These are phyloP conservation scores for Saccostrea cuccullata DNA, from an alignment of 1,140 invertebrate species.

Conservation along the genomic window DNA sequence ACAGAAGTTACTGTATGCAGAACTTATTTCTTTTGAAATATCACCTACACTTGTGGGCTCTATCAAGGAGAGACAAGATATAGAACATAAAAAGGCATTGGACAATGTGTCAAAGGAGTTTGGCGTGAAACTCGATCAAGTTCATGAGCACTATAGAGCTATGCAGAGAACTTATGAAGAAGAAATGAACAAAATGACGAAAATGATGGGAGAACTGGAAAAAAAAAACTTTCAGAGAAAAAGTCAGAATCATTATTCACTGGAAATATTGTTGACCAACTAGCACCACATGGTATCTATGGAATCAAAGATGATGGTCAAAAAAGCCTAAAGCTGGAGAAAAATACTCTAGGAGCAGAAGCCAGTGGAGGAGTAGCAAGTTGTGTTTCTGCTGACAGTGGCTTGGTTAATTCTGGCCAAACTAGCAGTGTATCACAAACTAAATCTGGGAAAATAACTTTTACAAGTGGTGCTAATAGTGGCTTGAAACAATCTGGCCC, in stretches of 20 bases:
- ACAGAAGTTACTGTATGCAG: neutral
- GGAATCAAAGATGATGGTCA: neutral
- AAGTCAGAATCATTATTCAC: neutral
- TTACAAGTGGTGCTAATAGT: too few relatives aligned
- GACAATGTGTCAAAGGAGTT: neutral
- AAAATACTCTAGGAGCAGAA: neutral
- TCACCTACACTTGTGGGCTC: neutral
- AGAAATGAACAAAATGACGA: too few relatives aligned
- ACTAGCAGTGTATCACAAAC: too few relatives aligned
- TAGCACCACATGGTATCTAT: conserved; percentile 8
- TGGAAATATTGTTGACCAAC: neutral
- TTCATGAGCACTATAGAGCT: neutral
- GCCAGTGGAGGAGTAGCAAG: neutral
- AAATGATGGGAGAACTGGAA: too few relatives aligned
- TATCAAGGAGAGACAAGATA: neutral
- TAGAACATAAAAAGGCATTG: neutral
- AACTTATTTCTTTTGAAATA: neutral
- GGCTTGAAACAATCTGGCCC: too few relatives aligned
- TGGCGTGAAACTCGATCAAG: neutral
- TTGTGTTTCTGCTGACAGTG: conserved; percentile 8
- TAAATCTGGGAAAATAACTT: too few relatives aligned
- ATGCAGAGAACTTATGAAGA: too few relatives aligned
- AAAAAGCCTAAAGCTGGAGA: neutral
- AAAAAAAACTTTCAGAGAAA: neutral
- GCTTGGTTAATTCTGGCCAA: neutral